Evolutionary conservation across 1,140 invertebrate species (phyloP), one percentile per base, ranked within the genome.

Genomic region (Brachionus sp.): DNA sequence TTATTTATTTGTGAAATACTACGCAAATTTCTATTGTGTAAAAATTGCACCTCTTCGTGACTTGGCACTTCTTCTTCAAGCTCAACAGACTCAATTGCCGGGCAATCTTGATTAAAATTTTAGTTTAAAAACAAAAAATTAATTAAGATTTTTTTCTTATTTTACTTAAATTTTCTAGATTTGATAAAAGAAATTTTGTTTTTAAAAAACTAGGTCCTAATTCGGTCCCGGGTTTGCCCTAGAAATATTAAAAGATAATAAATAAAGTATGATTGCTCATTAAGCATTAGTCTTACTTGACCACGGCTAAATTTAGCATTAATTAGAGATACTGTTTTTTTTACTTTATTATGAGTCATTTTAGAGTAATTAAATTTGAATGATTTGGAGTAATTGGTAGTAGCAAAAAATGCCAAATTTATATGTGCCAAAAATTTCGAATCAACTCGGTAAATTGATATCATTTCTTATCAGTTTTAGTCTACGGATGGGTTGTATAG

Each of bases 131-230:
- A 44, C 33, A 57, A 23, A 57, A 25, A 57, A 6, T 10, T 29
- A 78, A 78, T 53, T 10, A 1, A 4, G 3, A 53, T 6, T n/a
- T 9, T 19, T 57, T 9, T 7, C 19, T 57, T 16, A 80, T 80
- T 19, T 78, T 80, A 80, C 77, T 62, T 35, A 80, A 66, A n/a
- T 80, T 80, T 23, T 80, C 77, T 19, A 80, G 12, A 29, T 80
- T 80, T 37, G 29, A 33, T 16, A 80, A 29, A 29, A 80, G 39
- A 80, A 80, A 80, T 66, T 80, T 62, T 5, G 53, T 66, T 44
- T 80, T 80, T 19, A 80, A 44, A 57, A 62, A 57, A 12, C 29
- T 19, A 5, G 77, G 77, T 62, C 77, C 77, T 10, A 80, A 42
- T 44, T 80, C 77, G 5, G 77, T 80, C 5, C 77, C 77, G 12